Percentiles rank a stretch among this genome's conserved stretches.
phyloP scores from a whole-genome alignment of 2,797 vertebrate species.

The Urophycis tenuis region DNA sequence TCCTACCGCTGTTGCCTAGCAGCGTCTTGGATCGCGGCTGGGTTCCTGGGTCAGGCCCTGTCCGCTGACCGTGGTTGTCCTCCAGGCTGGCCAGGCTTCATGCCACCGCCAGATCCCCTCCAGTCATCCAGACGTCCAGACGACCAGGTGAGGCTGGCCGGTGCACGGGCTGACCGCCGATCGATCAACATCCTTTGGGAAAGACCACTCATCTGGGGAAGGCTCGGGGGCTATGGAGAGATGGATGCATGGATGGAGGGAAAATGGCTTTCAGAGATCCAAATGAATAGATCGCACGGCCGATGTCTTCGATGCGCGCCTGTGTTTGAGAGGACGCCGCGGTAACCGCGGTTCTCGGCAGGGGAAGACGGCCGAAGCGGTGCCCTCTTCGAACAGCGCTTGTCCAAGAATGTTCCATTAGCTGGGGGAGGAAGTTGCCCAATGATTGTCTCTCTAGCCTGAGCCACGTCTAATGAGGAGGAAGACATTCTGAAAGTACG shows the following conservation, averaged over 20 bases:
- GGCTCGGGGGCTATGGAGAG: background rate
- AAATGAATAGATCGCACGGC: background rate
- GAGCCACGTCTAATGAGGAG: background rate
- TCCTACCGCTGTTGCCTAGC: background rate
- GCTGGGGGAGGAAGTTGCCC: background rate
- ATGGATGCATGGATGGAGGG: background rate
- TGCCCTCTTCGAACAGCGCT: background rate
- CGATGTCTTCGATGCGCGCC: background rate
- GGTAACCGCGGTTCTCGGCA: background rate
- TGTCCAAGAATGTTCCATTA: background rate
- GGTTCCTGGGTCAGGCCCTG: background rate
- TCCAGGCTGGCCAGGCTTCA: background rate
- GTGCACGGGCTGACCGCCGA: background rate
- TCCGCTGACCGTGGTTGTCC: background rate
- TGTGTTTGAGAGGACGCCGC: background rate
- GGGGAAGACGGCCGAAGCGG: background rate
- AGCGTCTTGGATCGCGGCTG: background rate
- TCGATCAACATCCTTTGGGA: background rate
- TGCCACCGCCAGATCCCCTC: background rate
- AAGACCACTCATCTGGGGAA: background rate
- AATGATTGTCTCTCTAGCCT: background rate
- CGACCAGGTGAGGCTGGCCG: background rate
- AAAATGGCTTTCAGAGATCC: background rate
- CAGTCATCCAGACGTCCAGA: background rate
- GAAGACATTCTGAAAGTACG: background rate